A percentile compares a stretch with the other conserved stretches of the same genome.
phyloP scores from a whole-genome alignment of 2,888 invertebrate genomes.

The Campoplex capitator region DNA sequence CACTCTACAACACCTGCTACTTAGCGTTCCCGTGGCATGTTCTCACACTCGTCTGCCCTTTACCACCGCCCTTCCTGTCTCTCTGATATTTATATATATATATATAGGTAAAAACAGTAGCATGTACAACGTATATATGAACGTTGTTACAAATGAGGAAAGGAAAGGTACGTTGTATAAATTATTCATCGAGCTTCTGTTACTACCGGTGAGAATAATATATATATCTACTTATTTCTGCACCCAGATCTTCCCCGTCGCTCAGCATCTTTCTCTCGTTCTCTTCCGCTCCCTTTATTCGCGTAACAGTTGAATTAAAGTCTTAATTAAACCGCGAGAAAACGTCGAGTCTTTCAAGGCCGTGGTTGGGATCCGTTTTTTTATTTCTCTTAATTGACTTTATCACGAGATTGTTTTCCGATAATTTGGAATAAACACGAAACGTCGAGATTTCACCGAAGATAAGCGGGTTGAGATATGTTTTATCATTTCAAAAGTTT shows the following conservation, averaged over 20 bases:
- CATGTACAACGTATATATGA: constrained; percentile 7
- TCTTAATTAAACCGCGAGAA: constrained; percentile 62
- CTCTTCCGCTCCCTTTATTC: constrained; percentile 19
- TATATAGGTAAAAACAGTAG: not conserved
- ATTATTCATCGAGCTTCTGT: constrained; percentile 70
- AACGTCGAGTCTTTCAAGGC: constrained; percentile 10
- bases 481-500: not conserved
- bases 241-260: constrained; percentile 55
- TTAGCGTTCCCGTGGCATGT: constrained; percentile 65
- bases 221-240: constrained; percentile 63
- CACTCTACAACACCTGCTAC: constrained; percentile 72
- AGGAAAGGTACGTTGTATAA: constrained; percentile 66
- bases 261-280: constrained; percentile 47
- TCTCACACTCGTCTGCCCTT: constrained; percentile 43
- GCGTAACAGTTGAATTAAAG: constrained; percentile 59
- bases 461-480: not conserved
- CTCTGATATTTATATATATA: constrained; percentile 25
- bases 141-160: constrained; percentile 53
- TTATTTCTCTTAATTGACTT: constrained; percentile 40
- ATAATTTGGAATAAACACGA: not conserved
- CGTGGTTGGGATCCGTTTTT: constrained; percentile 34
- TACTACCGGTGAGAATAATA: constrained; percentile 57
- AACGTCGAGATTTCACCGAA: not conserved
- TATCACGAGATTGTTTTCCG: constrained; percentile 39
- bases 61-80: constrained; percentile 42